Percentiles rank a stretch among this genome's conserved stretches.
These are phyloP conservation scores for Aphelocoma coerulescens DNA, from an alignment of 2,113 vertebrate genomes.

Conservation along the genomic window DNA sequence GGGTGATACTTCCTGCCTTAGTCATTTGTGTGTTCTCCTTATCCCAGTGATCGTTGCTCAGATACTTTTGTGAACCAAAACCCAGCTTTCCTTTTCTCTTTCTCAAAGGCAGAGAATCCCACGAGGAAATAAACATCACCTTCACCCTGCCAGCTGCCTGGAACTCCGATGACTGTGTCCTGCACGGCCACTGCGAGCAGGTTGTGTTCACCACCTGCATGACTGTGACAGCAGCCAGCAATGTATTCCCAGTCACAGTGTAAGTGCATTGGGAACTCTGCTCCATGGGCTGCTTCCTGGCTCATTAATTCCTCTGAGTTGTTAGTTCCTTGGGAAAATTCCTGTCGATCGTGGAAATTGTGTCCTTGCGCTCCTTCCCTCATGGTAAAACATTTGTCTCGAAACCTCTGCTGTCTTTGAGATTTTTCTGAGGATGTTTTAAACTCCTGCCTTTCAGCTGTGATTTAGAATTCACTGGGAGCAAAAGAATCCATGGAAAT, in stretches of 20 bases:
- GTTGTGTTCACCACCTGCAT: slow-evolving; percentile 94
- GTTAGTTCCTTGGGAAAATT: neutral
- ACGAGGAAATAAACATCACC: slow-evolving; percentile 95
- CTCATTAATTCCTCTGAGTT: neutral
- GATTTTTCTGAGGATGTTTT: neutral
- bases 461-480: neutral
- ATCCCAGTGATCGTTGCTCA: neutral
- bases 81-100: neutral
- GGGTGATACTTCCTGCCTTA: neutral
- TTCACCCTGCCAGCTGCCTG: slow-evolving; percentile 92
- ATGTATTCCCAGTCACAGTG: slow-evolving; percentile 94
- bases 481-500: neutral
- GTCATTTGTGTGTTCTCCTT: neutral
- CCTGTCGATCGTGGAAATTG: neutral
- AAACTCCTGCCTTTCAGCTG: neutral
- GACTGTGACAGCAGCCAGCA: slow-evolving; percentile 88
- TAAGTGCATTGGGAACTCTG: slow-evolving; percentile 66
- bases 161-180: slow-evolving; percentile 92
- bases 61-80: neutral
- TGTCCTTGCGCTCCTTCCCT: neutral
- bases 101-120: slow-evolving; percentile 86
- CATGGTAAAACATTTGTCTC: fast-evolving
- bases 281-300: neutral
- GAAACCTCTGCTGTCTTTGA: neutral
- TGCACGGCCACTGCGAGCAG: slow-evolving; percentile 95